Base-by-base conservation (phyloP, 2,888 invertebrate species). In the Trachelus iudaicus region DNA sequence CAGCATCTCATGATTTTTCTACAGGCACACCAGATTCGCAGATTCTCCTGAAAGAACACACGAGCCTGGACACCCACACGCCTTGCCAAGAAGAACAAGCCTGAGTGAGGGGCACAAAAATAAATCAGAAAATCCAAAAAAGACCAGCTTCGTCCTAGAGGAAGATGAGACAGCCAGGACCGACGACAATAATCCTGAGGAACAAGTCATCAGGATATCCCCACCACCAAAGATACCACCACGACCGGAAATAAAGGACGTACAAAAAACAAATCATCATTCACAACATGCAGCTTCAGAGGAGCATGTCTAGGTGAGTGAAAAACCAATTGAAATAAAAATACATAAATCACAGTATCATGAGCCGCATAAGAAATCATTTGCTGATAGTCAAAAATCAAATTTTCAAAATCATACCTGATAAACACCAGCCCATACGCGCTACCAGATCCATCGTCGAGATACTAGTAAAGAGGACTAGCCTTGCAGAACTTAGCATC, bases 241-340 rank as follows among this genome's bases (percentile, higher is more conserved):
- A n/a, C 81, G 77, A 73, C 82, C 82, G 79, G 84, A 85, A 81
- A 78, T 80, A 34, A 73, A 76, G 31, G 85, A 85, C 71, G 76
- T 82, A 4, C 77, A 79, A 68, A 83, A 85, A 75, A 77, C 80
- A 77, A 87, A 87, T 81, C 86, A 88, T 82, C 86, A 84, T 79
- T 79, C 84, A 34, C 81, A 78, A 75, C 78, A 79, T 77, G 76
- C 77, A 34, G 81, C 80, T 69, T 81, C 83, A 33, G 83, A 83
- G 80, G 87, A 87, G 75, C 83, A 86, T 73, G 87, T 88, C 23
- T 87, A 87, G 86, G 88, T 88, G 34, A 87, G 86, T 81, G 23
- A 56, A 23, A 9, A 23, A 23, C 56, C 2, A 23, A 23, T 23
- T 56, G 2, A 23, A 56, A 56, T 23, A 56, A 1, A 56, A 23